Percentiles rank a stretch among this genome's conserved stretches.
Conservation (phyloP, 2,113 vertebrate species). For the Dipodomys spectabilis region DNA sequence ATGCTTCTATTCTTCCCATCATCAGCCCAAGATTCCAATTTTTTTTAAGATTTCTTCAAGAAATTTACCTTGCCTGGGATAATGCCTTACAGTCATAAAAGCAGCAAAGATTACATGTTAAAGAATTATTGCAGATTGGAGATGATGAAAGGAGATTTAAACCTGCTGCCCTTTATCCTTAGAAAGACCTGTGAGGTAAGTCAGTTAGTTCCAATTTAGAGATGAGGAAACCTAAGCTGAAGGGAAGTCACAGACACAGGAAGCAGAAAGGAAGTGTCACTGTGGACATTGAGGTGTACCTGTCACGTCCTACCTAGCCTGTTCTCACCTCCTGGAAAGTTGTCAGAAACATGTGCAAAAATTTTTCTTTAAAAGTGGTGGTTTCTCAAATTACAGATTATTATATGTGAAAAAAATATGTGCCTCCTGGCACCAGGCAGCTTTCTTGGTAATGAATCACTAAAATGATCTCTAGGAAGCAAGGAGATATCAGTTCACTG, state of each 20-base stretch:
- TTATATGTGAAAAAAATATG: neutral
- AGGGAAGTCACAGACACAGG: neutral
- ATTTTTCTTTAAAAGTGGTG: too few relatives aligned
- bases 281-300: too few relatives aligned
- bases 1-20: neutral
- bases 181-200: neutral
- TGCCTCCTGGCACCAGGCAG: neutral
- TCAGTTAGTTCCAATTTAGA: neutral
- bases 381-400: neutral
- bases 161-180: neutral
- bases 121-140: neutral
- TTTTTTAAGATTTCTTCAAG: conserved; percentile 5
- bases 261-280: too few relatives aligned
- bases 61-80: neutral
- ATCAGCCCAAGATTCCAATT: neutral
- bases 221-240: neutral
- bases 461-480: neutral
- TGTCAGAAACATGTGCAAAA: too few relatives aligned
- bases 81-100: neutral
- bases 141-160: neutral
- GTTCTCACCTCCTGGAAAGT: too few relatives aligned
- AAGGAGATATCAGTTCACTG: neutral
- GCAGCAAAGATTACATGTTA: neutral
- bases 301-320: too few relatives aligned
- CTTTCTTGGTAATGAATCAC: neutral